A percentile compares a stretch with the other conserved stretches of the same genome.
Conservation (phyloP, 2,113 vertebrate genomes). For the Thunnus thynnus region DNA sequence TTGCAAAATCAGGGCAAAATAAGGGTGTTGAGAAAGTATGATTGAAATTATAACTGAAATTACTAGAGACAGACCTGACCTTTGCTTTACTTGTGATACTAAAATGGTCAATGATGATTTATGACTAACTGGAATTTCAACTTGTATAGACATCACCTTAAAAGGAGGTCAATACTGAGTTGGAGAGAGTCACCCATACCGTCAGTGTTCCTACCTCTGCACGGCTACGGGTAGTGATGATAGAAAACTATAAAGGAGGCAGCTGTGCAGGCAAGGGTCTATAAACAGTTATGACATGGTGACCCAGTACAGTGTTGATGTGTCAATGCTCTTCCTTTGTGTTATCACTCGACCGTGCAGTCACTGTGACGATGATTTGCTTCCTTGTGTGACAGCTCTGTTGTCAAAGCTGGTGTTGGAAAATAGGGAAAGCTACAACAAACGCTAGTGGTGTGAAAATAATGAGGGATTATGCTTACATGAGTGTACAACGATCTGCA, state of each 20-base stretch:
- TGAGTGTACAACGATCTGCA: constrained; percentile 16
- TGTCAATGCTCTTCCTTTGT: constrained; percentile 66
- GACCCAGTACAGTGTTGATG: constrained; percentile 70
- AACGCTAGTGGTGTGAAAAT: constrained; percentile 55
- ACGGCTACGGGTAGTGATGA: constrained; percentile 54
- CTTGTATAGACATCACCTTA: constrained; percentile 1
- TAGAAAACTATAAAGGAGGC: constrained; percentile 53
- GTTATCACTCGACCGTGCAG: constrained; percentile 54
- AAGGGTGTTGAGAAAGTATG: neutral
- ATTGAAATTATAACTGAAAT: neutral
- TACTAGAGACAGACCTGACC: neutral
- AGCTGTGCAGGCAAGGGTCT: constrained; percentile 68
- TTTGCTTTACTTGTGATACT: neutral
- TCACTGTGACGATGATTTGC: constrained; percentile 53
- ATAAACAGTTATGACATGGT: constrained; percentile 69
- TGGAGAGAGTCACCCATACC: constrained; percentile 39
- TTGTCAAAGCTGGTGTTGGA: constrained; percentile 36
- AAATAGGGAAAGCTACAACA: constrained; percentile 39
- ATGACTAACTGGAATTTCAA: constrained; percentile 22
- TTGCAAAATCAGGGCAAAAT: neutral
- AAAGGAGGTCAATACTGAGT: constrained; percentile 48
- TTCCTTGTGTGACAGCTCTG: constrained; percentile 68
- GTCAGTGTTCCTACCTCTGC: constrained; percentile 13
- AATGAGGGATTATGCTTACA: constrained; percentile 40
- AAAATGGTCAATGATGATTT: constrained; percentile 11